Conservation (phyloP, 1,140 invertebrate genomes). For the Heliconius hermathena region DNA sequence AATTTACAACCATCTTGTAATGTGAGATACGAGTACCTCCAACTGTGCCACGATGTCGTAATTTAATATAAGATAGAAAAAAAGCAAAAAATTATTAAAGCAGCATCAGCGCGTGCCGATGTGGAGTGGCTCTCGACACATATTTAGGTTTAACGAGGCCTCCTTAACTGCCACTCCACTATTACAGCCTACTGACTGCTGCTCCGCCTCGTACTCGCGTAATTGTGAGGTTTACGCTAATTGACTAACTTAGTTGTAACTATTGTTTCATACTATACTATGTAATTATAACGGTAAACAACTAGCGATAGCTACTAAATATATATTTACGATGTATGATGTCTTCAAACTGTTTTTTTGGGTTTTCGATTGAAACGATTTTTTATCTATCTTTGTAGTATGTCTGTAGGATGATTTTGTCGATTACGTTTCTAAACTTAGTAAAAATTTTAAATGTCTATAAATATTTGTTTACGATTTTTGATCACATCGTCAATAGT, state of each 20-base stretch:
- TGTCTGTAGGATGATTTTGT: too few species aligned
- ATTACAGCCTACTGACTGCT: not conserved
- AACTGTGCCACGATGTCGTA: not conserved
- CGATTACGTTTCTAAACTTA: too few species aligned
- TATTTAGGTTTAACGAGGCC: constrained; percentile 34
- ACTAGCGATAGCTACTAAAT: not conserved
- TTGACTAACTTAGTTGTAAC: not conserved
- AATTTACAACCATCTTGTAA: not conserved
- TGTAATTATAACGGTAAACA: not conserved
- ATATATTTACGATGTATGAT: too few species aligned
- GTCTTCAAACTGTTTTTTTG: too few species aligned
- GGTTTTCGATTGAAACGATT: too few species aligned
- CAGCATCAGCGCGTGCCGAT: constrained; percentile 14
- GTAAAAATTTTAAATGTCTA: too few species aligned
- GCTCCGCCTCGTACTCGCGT: not conserved
- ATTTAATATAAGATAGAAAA: constrained; percentile 18
- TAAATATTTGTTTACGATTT: too few species aligned
- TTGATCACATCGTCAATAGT: too few species aligned
- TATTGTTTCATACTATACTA: not conserved
- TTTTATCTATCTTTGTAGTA: too few species aligned
- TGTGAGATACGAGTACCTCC: not conserved
- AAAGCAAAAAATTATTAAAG: constrained; percentile 5
- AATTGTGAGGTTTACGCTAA: not conserved
- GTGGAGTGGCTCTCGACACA: constrained; percentile 39
- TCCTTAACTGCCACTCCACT: constrained; percentile 10